phyloP scores from a whole-genome alignment of 1,140 invertebrate genomes.

The Heliconius nattereri region DNA sequence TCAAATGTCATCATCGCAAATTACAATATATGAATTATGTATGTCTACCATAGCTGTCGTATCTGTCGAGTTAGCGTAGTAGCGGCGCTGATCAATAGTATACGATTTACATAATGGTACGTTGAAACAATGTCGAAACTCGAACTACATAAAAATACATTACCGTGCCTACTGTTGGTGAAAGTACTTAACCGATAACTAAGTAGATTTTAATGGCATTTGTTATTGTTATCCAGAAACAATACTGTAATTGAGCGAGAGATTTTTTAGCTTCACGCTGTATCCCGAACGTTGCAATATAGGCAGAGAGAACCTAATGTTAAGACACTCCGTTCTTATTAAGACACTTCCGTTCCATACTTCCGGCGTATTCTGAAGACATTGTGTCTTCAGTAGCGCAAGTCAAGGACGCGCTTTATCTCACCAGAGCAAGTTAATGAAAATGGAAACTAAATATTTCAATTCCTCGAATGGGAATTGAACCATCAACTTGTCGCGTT shows the following conservation, averaged over 20 bases:
- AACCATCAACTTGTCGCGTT: too few species aligned
- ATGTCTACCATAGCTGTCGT: background rate
- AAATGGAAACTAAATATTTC: too few species aligned
- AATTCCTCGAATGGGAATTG: too few species aligned
- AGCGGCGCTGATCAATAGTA: constrained; percentile 12
- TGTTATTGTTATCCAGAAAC: background rate
- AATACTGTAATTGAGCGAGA: background rate
- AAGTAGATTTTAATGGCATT: constrained; percentile 6
- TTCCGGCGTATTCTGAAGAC: too few species aligned
- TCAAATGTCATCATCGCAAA: background rate
- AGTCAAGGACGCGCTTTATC: too few species aligned
- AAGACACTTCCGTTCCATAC: too few species aligned
- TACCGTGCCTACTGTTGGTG: background rate
- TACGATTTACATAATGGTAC: constrained; percentile 9
- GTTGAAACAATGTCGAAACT: constrained; percentile 14
- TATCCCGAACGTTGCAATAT: too few species aligned
- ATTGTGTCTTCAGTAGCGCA: too few species aligned
- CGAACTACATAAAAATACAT: constrained; percentile 7
- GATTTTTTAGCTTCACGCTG: too few species aligned
- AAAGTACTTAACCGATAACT: constrained; percentile 7
- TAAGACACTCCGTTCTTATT: too few species aligned
- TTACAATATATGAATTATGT: background rate
- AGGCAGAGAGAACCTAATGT: too few species aligned
- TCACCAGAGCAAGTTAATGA: too few species aligned
- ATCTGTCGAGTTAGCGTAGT: background rate